phyloP scores from a whole-genome alignment of 2,113 vertebrate species.

The Cebidichthys violaceus region DNA sequence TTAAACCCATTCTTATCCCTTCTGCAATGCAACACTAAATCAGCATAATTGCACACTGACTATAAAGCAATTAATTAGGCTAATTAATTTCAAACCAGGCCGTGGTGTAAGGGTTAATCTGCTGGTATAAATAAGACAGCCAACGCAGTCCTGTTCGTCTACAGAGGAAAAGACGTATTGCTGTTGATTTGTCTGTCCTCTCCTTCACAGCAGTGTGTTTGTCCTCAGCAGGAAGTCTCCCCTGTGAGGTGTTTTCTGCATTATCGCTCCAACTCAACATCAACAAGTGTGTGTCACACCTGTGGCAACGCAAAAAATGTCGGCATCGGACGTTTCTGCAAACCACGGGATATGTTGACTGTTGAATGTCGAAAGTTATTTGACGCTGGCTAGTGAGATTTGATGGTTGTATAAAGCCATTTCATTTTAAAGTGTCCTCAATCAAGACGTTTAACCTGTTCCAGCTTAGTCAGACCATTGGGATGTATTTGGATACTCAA shows the following conservation, averaged over 20 bases:
- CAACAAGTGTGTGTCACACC: not conserved
- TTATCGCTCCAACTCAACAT: not conserved
- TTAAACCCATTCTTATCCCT: conserved; percentile 32
- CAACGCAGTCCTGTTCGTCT: conserved; percentile 35
- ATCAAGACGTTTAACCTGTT: too few relatives aligned
- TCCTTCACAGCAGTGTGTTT: not conserved
- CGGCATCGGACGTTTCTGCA: too few relatives aligned
- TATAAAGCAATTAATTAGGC: conserved; percentile 48
- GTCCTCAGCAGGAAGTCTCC: not conserved
- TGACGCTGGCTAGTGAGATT: too few relatives aligned
- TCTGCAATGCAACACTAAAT: conserved; percentile 42
- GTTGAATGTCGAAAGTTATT: too few relatives aligned
- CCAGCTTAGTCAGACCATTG: not conserved
- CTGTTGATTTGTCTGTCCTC: conserved; percentile 21
- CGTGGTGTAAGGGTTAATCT: conserved; percentile 55
- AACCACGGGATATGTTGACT: too few relatives aligned
- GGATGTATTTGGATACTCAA: not conserved
- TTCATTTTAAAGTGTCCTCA: too few relatives aligned
- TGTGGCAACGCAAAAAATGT: not conserved
- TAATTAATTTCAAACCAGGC: conserved; percentile 47
- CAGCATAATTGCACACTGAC: conserved; percentile 36
- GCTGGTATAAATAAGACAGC: conserved; percentile 41
- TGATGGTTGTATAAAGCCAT: too few relatives aligned
- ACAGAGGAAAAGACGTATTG: not conserved
- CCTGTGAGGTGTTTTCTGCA: not conserved